These are phyloP conservation scores for Drosophila melanosoma DNA, from an alignment of 2,888 invertebrate species.

Conservation along the genomic window DNA sequence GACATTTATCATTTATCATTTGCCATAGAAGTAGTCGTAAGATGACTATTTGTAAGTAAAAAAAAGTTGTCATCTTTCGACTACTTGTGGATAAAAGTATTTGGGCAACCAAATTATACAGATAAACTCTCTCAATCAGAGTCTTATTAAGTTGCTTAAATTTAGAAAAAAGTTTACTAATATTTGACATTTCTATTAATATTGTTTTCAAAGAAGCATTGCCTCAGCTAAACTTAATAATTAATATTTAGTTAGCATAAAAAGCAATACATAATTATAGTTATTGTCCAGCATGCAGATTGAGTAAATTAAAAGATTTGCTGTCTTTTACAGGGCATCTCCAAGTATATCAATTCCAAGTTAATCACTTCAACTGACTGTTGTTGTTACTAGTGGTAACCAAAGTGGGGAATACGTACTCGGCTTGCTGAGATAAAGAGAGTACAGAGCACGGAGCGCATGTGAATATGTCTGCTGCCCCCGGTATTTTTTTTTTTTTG, in stretches of 20 bases:
- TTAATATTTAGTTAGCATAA: background rate
- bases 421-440: slow-evolving; percentile 9
- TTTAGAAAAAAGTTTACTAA: background rate
- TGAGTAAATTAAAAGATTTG: no score
- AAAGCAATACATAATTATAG: background rate
- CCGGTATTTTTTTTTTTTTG: no score
- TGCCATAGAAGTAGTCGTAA: background rate
- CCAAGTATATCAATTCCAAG: background rate
- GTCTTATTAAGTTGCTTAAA: background rate
- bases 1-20: background rate
- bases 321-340: background rate
- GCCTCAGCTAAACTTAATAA: background rate
- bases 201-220: background rate
- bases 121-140: background rate
- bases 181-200: background rate
- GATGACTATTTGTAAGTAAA: background rate
- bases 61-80: no score
- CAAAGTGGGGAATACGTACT: slow-evolving; percentile 54
- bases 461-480: slow-evolving; percentile 25
- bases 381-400: slow-evolving; percentile 63
- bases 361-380: slow-evolving; percentile 3
- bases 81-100: background rate
- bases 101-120: background rate
- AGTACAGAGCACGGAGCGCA: slow-evolving; percentile 5
- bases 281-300: background rate